These are phyloP conservation scores for Takifugu rubripes DNA, from an alignment of 2,797 vertebrate genomes.

Conservation along the genomic window DNA sequence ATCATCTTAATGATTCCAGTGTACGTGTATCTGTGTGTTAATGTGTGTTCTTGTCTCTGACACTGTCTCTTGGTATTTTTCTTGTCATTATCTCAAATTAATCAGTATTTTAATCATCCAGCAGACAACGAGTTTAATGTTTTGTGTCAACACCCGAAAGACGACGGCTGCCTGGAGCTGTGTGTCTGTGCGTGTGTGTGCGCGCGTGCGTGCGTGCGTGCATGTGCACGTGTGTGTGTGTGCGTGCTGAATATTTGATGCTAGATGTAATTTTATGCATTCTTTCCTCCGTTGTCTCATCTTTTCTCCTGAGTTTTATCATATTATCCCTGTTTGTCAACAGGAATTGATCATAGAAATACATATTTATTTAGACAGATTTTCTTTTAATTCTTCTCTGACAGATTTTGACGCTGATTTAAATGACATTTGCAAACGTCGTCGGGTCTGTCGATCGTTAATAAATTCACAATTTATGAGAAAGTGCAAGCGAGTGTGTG, in stretches of 20 bases:
- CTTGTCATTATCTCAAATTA: slow-evolving; percentile 73
- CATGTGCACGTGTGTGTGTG: slow-evolving; percentile 5
- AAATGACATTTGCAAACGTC: slow-evolving; percentile 17
- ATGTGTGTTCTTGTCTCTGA: slow-evolving; percentile 40
- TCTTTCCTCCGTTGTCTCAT: neutral
- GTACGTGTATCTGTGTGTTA: slow-evolving; percentile 12
- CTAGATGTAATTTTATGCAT: neutral
- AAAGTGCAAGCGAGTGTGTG: too few species aligned
- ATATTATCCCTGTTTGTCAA: too few species aligned
- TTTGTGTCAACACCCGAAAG: slow-evolving; percentile 54
- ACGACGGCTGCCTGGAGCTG: slow-evolving; percentile 66
- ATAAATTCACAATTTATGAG: slow-evolving; percentile 25
- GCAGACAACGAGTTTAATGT: slow-evolving; percentile 76
- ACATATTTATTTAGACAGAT: too few species aligned
- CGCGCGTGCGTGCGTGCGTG: slow-evolving; percentile 37
- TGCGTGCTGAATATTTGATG: neutral
- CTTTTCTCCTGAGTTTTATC: neutral
- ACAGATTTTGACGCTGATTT: neutral
- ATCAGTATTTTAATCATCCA: slow-evolving; percentile 77
- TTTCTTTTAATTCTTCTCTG: neutral
- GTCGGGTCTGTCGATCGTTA: neutral
- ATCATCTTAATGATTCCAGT: slow-evolving; percentile 72
- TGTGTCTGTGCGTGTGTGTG: slow-evolving; percentile 44
- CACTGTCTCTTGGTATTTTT: slow-evolving; percentile 66
- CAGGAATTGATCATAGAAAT: too few species aligned